A percentile compares a stretch with the other conserved stretches of the same genome.
Conservation (phyloP, 2,797 vertebrate species). For the Lemur catta region DNA sequence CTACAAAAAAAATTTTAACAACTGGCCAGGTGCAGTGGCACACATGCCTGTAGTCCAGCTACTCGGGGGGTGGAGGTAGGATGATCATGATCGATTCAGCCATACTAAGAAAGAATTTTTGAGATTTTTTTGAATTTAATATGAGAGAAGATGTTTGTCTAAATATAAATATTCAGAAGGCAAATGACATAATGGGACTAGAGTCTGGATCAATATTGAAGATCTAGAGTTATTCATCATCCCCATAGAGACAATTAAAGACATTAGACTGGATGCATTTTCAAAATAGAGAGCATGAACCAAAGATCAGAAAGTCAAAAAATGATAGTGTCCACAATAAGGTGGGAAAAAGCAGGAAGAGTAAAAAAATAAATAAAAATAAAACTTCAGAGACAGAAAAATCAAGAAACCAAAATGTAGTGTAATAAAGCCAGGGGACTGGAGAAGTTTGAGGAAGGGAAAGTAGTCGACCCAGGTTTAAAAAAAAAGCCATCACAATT, state of each 20-base stretch:
- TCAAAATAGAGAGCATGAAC: not conserved
- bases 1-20: not conserved
- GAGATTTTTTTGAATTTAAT: not conserved
- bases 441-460: not conserved
- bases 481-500: not conserved
- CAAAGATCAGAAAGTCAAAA: not conserved
- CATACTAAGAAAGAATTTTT: not conserved
- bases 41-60: not conserved
- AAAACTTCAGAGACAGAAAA: not conserved
- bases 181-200: not conserved
- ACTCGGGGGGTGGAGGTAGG: not conserved
- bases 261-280: not conserved
- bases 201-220: not conserved
- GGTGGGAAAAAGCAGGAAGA: not conserved
- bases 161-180: constrained; percentile 3
- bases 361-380: not conserved
- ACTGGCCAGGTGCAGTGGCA: not conserved
- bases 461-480: not conserved
- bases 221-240: not conserved
- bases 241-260: not conserved
- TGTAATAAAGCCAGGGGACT: not conserved
- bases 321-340: not conserved
- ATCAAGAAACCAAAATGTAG: not conserved
- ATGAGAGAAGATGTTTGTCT: not conserved
- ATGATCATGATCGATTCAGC: not conserved